A percentile compares a stretch with the other conserved stretches of the same genome.
These are phyloP conservation scores for Microtus richardsoni DNA, from an alignment of 2,113 vertebrate genomes.

Conservation along the genomic window DNA sequence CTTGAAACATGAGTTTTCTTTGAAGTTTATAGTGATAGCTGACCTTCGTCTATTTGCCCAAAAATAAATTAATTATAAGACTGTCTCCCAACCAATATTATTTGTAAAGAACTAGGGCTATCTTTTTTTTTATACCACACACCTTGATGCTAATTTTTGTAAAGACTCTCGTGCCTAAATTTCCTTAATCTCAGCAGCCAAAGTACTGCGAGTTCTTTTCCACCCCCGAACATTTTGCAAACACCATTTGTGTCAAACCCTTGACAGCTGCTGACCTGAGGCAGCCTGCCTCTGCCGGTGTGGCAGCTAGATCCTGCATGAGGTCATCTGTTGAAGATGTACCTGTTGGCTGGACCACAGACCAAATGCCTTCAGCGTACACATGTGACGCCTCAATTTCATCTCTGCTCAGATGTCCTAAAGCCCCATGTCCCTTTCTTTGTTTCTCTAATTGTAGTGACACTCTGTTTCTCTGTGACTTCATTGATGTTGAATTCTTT, in stretches of 20 bases:
- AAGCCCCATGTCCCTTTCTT: not conserved
- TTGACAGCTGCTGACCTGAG: not conserved
- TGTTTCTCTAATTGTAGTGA: not conserved
- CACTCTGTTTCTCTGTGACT: slow-evolving; percentile 28
- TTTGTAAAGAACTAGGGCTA: not conserved
- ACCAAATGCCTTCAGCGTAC: not conserved
- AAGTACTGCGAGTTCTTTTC: not conserved
- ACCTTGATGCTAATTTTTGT: not conserved
- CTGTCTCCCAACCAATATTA: slow-evolving; percentile 22
- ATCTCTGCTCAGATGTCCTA: not conserved
- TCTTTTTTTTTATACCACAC: not conserved
- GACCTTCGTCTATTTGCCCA: not conserved
- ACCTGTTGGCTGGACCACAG: too few species aligned
- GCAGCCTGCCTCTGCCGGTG: not conserved
- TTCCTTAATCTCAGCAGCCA: not conserved
- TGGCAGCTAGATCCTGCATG: not conserved
- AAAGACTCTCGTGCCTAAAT: not conserved
- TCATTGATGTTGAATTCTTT: not conserved
- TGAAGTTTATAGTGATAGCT: slow-evolving; percentile 25
- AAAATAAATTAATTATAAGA: slow-evolving; percentile 59
- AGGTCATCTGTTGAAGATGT: not conserved
- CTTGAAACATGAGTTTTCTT: slow-evolving; percentile 56
- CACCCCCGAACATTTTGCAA: not conserved
- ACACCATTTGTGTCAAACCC: not conserved
- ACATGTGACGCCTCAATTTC: not conserved